phyloP scores from a whole-genome alignment of 2,888 invertebrate species.

The Ophion ventricosus region DNA sequence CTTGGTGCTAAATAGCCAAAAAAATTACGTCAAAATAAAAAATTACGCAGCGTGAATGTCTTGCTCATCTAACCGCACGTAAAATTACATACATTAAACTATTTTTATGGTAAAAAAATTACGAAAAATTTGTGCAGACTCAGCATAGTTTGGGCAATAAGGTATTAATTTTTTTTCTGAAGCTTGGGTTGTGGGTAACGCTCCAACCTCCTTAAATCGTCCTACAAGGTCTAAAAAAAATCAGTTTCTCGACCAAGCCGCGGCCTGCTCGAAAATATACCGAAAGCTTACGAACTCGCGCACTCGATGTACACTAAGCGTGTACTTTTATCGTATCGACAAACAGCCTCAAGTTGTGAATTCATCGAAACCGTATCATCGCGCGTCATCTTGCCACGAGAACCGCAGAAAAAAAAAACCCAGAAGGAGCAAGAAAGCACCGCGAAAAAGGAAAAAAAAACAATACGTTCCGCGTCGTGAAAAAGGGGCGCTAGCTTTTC shows the following conservation, averaged over 20 bases:
- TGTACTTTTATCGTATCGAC: not conserved
- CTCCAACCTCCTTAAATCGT: no score
- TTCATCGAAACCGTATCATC: not conserved
- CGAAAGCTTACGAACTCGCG: not conserved
- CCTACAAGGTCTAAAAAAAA: not conserved
- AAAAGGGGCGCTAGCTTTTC: conserved; percentile 23
- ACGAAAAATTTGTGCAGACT: no score
- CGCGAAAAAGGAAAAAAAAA: not conserved
- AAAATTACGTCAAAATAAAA: no score
- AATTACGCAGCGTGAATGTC: no score
- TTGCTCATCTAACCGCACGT: no score
- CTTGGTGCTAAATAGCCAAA: no score
- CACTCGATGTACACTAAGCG: not conserved
- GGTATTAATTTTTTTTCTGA: no score
- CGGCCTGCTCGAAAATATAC: not conserved
- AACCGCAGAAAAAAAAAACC: not conserved
- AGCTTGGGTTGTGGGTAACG: no score
- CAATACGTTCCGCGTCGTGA: not conserved
- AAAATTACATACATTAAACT: no score
- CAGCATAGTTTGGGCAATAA: no score
- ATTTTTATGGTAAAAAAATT: no score
- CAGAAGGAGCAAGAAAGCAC: not conserved
- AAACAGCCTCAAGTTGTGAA: not conserved
- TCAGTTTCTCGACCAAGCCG: no score
- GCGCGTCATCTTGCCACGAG: not conserved